A percentile compares a stretch with the other conserved stretches of the same genome.
These are phyloP conservation scores for Oikopleura dioica DNA, from an alignment of 23 tunicate species.

Conservation along the genomic window DNA sequence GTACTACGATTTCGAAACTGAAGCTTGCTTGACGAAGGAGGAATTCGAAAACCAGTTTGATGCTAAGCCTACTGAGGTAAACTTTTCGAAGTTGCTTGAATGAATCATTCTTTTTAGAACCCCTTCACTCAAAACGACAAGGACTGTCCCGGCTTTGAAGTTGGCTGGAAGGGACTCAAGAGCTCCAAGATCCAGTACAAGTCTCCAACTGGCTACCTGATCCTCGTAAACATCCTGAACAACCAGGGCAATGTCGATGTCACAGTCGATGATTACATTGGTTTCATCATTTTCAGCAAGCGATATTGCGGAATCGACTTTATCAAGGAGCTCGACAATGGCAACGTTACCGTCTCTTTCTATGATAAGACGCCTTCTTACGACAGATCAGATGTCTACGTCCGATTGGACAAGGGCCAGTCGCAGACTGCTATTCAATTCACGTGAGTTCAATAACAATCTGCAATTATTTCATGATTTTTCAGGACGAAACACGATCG, in stretches of 20 bases:
- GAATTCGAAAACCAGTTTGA: too few species aligned
- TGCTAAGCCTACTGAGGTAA: too few species aligned
- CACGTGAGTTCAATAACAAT: neutral
- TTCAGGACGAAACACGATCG: too few species aligned
- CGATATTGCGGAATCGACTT: neutral
- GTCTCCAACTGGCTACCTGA: neutral
- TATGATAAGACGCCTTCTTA: neutral
- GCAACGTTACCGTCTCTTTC: neutral
- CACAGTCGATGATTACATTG: neutral
- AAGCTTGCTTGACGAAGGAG: too few species aligned
- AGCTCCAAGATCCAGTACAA: neutral
- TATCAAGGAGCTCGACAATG: neutral
- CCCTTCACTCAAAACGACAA: too few species aligned
- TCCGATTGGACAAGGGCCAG: neutral
- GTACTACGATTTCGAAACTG: too few species aligned
- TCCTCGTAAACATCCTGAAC: neutral
- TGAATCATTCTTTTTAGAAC: too few species aligned
- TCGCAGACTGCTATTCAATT: neutral
- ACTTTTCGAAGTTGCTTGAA: too few species aligned
- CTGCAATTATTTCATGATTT: neutral
- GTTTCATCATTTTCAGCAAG: neutral
- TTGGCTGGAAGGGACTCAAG: neutral
- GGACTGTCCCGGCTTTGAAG: too few species aligned
- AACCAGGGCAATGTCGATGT: neutral
- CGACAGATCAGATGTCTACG: neutral